A percentile compares a stretch with the other conserved stretches of the same genome.
Conservation (phyloP, 2,888 invertebrate species). For the Caenorhabditis sp. region DNA sequence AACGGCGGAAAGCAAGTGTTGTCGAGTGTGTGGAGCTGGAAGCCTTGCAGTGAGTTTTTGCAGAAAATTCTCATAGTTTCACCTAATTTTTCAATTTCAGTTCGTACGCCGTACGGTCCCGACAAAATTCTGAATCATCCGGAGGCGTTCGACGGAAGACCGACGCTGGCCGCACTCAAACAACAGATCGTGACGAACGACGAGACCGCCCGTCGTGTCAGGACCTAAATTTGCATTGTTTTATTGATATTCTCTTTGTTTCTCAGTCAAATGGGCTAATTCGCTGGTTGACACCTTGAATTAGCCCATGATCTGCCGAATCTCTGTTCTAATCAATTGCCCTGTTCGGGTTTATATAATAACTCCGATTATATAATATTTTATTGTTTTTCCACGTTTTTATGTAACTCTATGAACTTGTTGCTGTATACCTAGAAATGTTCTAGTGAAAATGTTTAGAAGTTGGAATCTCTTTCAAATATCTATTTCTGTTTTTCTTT, state of each 20-base stretch:
- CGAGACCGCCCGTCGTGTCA: neutral
- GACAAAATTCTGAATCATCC: conserved; percentile 37
- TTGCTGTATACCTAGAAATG: no score
- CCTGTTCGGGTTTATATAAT: no score
- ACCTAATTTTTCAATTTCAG: conserved; percentile 33
- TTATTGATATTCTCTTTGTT: neutral
- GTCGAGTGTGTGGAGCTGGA: conserved; percentile 44
- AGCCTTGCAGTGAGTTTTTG: conserved; percentile 33
- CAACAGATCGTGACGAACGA: conserved; percentile 10
- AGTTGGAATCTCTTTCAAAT: neutral
- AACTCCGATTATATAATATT: neutral
- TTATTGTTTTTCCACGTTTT: neutral
- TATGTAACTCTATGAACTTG: no score
- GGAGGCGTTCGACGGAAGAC: conserved; percentile 23
- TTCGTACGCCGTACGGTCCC: conserved; percentile 30
- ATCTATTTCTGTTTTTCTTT: conserved; percentile 9
- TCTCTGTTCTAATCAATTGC: no score
- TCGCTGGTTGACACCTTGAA: no score
- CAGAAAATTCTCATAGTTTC: no score
- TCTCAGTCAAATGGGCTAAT: no score
- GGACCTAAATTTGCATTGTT: neutral
- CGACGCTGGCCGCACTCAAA: conserved; percentile 29
- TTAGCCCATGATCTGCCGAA: no score
- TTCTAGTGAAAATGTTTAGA: no score
- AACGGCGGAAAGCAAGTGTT: conserved; percentile 5